phyloP scores from a whole-genome alignment of 1,140 invertebrate genomes.

The Drosophila prosaltans region DNA sequence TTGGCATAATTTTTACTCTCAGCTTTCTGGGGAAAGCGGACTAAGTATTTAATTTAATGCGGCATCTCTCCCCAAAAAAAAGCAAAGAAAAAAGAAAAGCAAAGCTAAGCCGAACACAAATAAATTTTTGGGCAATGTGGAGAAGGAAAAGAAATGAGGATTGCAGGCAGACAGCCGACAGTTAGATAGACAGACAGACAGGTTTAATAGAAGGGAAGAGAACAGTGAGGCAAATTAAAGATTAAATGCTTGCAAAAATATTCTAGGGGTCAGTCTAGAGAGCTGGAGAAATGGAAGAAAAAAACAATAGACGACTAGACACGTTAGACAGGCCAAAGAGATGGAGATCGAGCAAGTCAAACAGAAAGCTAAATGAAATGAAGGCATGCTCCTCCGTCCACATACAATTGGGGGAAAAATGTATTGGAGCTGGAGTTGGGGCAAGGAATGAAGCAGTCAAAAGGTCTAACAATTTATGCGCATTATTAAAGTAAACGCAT shows the following conservation, averaged over 20 bases:
- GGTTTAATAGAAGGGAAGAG: slow-evolving; percentile 6
- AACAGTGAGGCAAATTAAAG: slow-evolving; percentile 72
- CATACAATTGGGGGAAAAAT: slow-evolving; percentile 10
- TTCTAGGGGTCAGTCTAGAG: slow-evolving; percentile 55
- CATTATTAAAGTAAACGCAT: slow-evolving; percentile 77
- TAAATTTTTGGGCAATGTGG: slow-evolving; percentile 47
- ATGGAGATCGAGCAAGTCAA: slow-evolving; percentile 49
- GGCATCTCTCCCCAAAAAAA: slow-evolving; percentile 31
- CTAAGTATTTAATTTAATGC: slow-evolving; percentile 79
- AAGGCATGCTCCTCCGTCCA: slow-evolving; percentile 46
- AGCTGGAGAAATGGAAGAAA: slow-evolving; percentile 2
- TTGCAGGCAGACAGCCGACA: slow-evolving; percentile 32
- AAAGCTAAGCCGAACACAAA: slow-evolving; percentile 65
- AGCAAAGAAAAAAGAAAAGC: slow-evolving; percentile 29
- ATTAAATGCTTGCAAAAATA: slow-evolving; percentile 76
- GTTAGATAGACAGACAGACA: slow-evolving; percentile 71
- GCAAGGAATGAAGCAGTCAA: slow-evolving; percentile 72
- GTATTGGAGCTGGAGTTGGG: not conserved
- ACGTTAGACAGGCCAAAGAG: slow-evolving; percentile 35
- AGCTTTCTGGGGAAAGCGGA: slow-evolving; percentile 20
- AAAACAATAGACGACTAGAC: slow-evolving; percentile 68
- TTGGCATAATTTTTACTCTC: slow-evolving; percentile 71
- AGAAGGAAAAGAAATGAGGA: slow-evolving; percentile 16
- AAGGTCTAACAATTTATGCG: slow-evolving; percentile 76
- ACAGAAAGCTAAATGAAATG: slow-evolving; percentile 76